A percentile compares a stretch with the other conserved stretches of the same genome.
Conservation (phyloP, 2,113 vertebrate genomes). For the Pollachius pollachius region DNA sequence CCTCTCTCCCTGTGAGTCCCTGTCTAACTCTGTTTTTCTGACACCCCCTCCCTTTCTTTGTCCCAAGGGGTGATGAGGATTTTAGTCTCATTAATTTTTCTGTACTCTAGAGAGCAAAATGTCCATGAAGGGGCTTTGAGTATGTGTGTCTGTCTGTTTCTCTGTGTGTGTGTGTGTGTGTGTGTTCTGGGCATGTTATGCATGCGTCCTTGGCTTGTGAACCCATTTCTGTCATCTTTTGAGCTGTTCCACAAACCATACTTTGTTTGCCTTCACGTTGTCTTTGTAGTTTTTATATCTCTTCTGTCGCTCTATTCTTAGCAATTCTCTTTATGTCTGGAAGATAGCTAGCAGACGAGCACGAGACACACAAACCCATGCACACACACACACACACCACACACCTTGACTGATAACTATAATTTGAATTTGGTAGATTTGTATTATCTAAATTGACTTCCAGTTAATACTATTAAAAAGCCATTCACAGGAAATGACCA, state of each 20-base stretch:
- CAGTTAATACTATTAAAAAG: conserved; percentile 9
- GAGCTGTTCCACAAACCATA: conserved; percentile 19
- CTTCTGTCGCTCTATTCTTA: no score
- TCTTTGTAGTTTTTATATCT: conserved; percentile 11
- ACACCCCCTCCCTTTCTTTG: conserved; percentile 31
- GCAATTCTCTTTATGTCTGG: conserved; percentile 19
- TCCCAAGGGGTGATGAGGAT: conserved; percentile 73
- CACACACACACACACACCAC: not conserved
- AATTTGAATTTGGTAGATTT: conserved; percentile 5
- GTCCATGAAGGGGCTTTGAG: conserved; percentile 53
- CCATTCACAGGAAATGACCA: not conserved
- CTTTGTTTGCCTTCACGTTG: conserved; percentile 9
- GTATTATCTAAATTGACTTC: conserved; percentile 32
- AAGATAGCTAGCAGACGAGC: conserved; percentile 40
- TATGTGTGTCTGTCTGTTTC: conserved; percentile 15
- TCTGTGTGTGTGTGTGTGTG: conserved; percentile 11
- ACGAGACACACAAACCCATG: not conserved
- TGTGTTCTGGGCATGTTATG: conserved; percentile 35
- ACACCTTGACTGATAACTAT: no score
- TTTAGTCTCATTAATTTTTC: conserved; percentile 74
- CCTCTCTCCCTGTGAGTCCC: not conserved
- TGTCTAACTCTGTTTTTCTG: conserved; percentile 6
- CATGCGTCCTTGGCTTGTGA: conserved; percentile 30
- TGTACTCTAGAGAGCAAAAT: conserved; percentile 67
- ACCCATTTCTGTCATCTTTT: conserved; percentile 28